These are phyloP conservation scores for Trichogramma evanescens DNA, from an alignment of 2,888 invertebrate species.

Conservation along the genomic window DNA sequence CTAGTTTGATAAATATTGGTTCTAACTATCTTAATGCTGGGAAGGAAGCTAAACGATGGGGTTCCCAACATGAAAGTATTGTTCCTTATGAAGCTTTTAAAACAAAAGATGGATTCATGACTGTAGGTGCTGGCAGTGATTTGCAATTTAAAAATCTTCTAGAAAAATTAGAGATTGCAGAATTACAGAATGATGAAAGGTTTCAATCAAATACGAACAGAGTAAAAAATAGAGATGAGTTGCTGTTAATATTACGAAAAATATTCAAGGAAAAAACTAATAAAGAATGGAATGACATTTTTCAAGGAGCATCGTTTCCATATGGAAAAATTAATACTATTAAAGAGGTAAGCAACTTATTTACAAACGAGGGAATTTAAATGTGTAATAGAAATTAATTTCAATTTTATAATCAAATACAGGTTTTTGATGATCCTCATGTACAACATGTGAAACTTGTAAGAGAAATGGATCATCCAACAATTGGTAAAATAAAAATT, in stretches of 20 bases:
- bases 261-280: slow-evolving; percentile 60
- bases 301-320: slow-evolving; percentile 73
- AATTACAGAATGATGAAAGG: slow-evolving; percentile 57
- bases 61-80: slow-evolving; percentile 90
- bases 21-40: slow-evolving; percentile 85
- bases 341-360: slow-evolving; percentile 51
- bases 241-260: slow-evolving; percentile 58
- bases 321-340: slow-evolving; percentile 86
- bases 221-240: slow-evolving; percentile 66
- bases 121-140: slow-evolving; percentile 83
- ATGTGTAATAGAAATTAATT: slow-evolving; percentile 1
- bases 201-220: slow-evolving; percentile 68
- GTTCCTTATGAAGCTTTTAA: slow-evolving; percentile 90
- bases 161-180: slow-evolving; percentile 53
- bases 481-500: slow-evolving; percentile 64
- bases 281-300: slow-evolving; percentile 65
- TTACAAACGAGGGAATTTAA: not conserved
- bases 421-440: slow-evolving; percentile 84
- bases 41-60: slow-evolving; percentile 70
- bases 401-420: slow-evolving; percentile 15
- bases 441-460: slow-evolving; percentile 67
- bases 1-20: slow-evolving; percentile 81
- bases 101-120: slow-evolving; percentile 75
- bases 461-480: slow-evolving; percentile 63
- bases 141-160: slow-evolving; percentile 71